Base-by-base conservation (phyloP, 2,888 invertebrate species). In the Philhelius pedissequus region DNA sequence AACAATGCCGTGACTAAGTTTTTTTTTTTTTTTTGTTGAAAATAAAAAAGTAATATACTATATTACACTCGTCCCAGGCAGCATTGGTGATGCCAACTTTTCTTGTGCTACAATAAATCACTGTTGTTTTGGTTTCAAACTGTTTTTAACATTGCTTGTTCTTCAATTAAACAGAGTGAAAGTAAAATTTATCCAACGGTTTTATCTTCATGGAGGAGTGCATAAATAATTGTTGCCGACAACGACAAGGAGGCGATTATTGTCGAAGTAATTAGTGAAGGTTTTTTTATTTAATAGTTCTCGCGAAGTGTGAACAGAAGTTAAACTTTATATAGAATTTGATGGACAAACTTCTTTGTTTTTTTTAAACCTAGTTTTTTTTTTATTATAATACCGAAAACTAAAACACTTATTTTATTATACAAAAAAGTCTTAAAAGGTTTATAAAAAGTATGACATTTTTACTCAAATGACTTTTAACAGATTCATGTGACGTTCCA, bases 41-140 rank as follows among this genome's bases (percentile, higher is more conserved):
- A 13, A 7, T 6, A 48, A 13, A 22, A 48, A 6, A 22, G 1
- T 5, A 2, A 22, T 9, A 32, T n/a, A n/a, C 11, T 35, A 30
- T 5, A 2, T 15, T 35, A 35, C 35, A 76, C 54, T 27, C 70
- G 43, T 20, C 38, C 15, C 8, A 18, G 58, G 22, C 20, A 56
- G 20, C n/a, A n/a, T n/a, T n/a, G n/a, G n/a, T 75, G 66, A 75
- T 66, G 66, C 35, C 35, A 75, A 68, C 58, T 58, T 68, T 48
- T 66, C 18, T 38, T 52, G 4, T 30, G 45, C 66, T 56, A 13
- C 38, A 58, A 58, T 75, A 58, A 75, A 75, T 76, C 58, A 58
- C 48, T 18, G 30, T n/a, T 48, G 5, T 56, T 27, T 54, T n/a
- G 3, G 3, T 3, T 45, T 48, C 25, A 48, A 48, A 25, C 25